Evolutionary conservation across 1,140 invertebrate species (phyloP).

Genomic region (Leptinotarsa defecta): DNA sequence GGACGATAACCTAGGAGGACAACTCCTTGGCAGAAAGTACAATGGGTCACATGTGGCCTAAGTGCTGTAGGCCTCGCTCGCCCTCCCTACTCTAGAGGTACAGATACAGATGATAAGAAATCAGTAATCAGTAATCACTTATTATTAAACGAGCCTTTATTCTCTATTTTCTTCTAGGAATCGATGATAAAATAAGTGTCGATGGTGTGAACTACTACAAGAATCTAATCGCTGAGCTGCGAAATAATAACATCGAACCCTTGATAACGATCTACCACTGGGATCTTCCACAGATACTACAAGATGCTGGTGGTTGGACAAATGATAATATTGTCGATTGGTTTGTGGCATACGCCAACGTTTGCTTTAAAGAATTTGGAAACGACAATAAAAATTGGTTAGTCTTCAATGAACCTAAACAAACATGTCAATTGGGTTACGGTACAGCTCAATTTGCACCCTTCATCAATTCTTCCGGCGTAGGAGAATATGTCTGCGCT

Average conservation of each 20-base stretch:
- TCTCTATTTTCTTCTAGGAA: constrained; percentile 22
- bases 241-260: constrained; percentile 58
- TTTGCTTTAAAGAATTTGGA: constrained; percentile 44
- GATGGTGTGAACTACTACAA: constrained; percentile 69
- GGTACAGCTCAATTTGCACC: constrained; percentile 35
- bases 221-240: constrained; percentile 61
- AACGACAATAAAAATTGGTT: constrained; percentile 58
- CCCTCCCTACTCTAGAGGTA: too few relatives aligned
- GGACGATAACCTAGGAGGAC: too few relatives aligned
- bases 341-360: constrained; percentile 53
- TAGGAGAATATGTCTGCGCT: constrained; percentile 46
- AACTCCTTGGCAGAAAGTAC: too few relatives aligned
- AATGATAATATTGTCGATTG: constrained; percentile 51
- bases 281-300: constrained; percentile 53
- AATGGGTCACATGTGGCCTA: too few relatives aligned
- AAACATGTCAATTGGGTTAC: constrained; percentile 46
- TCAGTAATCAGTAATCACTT: too few relatives aligned
- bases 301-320: constrained; percentile 61
- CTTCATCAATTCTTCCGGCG: constrained; percentile 41
- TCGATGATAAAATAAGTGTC: constrained; percentile 60
- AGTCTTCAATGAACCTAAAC: constrained; percentile 60
- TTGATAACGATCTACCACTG: constrained; percentile 60
- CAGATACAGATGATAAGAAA: too few relatives aligned
- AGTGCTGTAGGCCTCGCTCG: too few relatives aligned
- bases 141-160: too few relatives aligned